Percentiles rank a stretch among this genome's conserved stretches.
Conservation (phyloP, 2,797 vertebrate genomes). For the Manis pentadactyla region DNA sequence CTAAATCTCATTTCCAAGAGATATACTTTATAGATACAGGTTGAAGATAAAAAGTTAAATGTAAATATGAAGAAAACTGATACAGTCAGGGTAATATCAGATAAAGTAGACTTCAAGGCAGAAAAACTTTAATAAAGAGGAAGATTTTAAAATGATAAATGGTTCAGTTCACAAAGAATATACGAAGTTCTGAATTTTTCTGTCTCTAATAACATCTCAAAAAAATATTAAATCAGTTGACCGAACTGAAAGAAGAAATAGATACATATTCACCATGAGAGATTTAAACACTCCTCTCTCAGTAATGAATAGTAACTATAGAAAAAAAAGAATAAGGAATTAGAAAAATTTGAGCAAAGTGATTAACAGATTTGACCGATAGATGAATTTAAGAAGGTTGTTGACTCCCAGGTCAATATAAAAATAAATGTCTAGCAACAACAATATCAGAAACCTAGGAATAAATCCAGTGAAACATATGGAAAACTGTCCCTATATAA, state of each 20-base stretch:
- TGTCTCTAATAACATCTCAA: not conserved
- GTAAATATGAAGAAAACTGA: not conserved
- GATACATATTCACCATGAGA: not conserved
- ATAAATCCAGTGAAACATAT: not conserved
- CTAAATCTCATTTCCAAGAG: not conserved
- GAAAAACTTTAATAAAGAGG: not conserved
- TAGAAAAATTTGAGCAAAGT: not conserved
- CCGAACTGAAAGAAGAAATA: conserved; percentile 12
- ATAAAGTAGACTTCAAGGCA: not conserved
- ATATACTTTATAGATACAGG: not conserved
- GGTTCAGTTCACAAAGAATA: not conserved
- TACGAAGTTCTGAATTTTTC: not conserved
- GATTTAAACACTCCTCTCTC: not conserved
- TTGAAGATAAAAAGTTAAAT: not conserved
- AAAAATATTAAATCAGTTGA: not conserved
- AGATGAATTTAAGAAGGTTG: not conserved
- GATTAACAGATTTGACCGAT: not conserved
- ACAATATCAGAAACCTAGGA: not conserved
- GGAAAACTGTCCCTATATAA: not conserved
- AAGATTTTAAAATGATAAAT: conserved; percentile 6
- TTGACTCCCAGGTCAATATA: not conserved
- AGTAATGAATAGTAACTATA: not conserved
- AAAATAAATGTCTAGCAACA: not conserved
- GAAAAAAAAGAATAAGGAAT: not conserved
- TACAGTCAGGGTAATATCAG: not conserved